Evolutionary conservation across 2,888 invertebrate genomes (phyloP), one percentile per base, ranked within the genome.

Genomic region (Parnassius glacialis): DNA sequence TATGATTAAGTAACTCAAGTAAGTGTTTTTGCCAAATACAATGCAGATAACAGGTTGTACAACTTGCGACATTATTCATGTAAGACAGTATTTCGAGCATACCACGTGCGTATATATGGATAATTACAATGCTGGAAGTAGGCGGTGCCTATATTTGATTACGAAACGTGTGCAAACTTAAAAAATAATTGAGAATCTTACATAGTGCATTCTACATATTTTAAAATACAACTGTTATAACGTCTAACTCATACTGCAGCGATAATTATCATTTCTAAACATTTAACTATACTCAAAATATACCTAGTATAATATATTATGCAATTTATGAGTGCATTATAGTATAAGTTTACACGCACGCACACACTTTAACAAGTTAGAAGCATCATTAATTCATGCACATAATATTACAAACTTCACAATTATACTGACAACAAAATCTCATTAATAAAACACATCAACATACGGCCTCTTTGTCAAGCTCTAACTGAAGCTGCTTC

Each of bases 401-500:
- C 25, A 63, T 54, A 54, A 63, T 54, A 54, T 48, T 25, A 54
- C 50, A 65, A 47, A 47, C 34, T 34, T 34, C 10, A n/a, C 61
- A 57, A 55, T 16, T 48, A 48, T n/a, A 13, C n/a, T 47, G 11
- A 47, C 47, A 47, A 13, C 12, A 60, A 55, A 65, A 59, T 65
- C 61, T 61, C 62, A 61, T 57, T 65, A 66, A 64, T 63, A 43
- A 59, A 52, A 61, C 57, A 58, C 56, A 47, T 52, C 52, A 58
- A 75, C 77, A 66, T 76, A 80, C 78, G 67, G 71, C 69, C 54
- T 85, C 84, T 65, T 75, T 74, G 65, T 86, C 84, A 61, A 86
- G 78, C 70, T 85, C 83, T 65, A 85, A 76, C 71, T 85, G 86
- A 50, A 87, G 72, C 68, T 87, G 86, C 70, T 90, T 91, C 76